Evolutionary conservation across 1,140 invertebrate genomes (phyloP).

Genomic region (Monomorium pharaonis): DNA sequence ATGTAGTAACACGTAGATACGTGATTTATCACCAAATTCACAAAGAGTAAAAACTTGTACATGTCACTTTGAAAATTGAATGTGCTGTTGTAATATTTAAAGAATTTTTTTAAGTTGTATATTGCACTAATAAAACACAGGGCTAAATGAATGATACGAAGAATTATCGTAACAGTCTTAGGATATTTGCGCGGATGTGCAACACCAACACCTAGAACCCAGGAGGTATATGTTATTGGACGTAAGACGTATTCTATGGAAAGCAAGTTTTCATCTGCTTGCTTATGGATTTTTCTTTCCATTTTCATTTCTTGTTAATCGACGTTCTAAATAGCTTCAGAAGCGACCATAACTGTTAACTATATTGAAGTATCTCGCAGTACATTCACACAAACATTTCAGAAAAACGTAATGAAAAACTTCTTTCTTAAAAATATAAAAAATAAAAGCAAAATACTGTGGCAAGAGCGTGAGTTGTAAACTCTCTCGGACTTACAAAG

Average conservation of each 20-base stretch:
- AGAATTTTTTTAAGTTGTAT: conserved; percentile 74
- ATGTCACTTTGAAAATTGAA: conserved; percentile 76
- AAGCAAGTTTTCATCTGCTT: conserved; percentile 40
- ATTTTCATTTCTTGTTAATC: not conserved
- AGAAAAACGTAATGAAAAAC: no score
- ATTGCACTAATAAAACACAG: conserved; percentile 73
- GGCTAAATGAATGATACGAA: conserved; percentile 68
- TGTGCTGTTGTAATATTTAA: conserved; percentile 66
- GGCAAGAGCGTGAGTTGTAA: not conserved
- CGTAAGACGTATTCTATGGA: conserved; percentile 62
- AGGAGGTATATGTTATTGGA: conserved; percentile 67
- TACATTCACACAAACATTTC: no score
- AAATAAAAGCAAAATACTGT: not conserved
- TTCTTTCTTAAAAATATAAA: no score
- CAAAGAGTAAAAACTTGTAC: conserved; percentile 77
- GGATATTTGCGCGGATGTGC: conserved; percentile 55
- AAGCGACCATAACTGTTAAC: not conserved
- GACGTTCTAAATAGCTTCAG: no score
- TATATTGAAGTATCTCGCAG: not conserved
- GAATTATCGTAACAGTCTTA: conserved; percentile 60
- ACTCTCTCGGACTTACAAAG: not conserved
- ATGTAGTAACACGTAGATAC: conserved; percentile 76
- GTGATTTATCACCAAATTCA: conserved; percentile 72
- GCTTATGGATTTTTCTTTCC: conserved; percentile 67
- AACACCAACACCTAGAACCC: conserved; percentile 73